Percentiles rank a stretch among this genome's conserved stretches.
Conservation (phyloP, 2,113 vertebrate genomes). For the Eretmodus cyanostictus region DNA sequence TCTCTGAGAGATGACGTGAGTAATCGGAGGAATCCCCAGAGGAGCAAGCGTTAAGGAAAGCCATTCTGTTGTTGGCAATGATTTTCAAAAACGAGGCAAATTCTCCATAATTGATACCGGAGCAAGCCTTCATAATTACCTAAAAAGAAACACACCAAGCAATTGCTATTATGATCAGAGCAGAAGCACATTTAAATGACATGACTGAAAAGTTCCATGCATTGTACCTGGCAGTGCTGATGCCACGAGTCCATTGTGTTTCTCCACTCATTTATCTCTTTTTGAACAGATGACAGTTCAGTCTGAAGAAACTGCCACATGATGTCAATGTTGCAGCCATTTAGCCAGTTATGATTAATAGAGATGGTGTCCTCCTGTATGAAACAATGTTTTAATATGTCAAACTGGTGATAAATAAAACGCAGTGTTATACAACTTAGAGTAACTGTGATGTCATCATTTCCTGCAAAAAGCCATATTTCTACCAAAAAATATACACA, state of each 20-base stretch:
- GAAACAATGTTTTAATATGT: neutral
- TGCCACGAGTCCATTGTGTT: slow-evolving; percentile 86
- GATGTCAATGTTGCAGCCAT: slow-evolving; percentile 86
- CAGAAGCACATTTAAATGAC: neutral
- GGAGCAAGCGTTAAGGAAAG: slow-evolving; percentile 66
- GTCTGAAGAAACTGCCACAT: slow-evolving; percentile 93
- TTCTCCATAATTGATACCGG: slow-evolving; percentile 88
- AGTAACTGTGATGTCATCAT: neutral
- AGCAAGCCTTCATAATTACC: slow-evolving; percentile 94
- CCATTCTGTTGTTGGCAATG: slow-evolving; percentile 81
- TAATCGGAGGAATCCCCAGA: slow-evolving; percentile 42
- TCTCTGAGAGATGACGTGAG: slow-evolving; percentile 39
- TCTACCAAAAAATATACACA: neutral
- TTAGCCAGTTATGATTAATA: slow-evolving; percentile 97
- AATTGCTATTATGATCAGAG: neutral
- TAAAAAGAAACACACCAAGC: slow-evolving; percentile 22
- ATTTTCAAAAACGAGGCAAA: slow-evolving; percentile 88
- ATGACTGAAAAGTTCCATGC: neutral
- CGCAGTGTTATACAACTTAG: neutral
- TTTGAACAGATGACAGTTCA: slow-evolving; percentile 83
- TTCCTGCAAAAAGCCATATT: neutral
- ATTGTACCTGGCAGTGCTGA: slow-evolving; percentile 89
- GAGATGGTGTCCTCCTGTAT: slow-evolving; percentile 95
- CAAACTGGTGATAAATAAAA: neutral
- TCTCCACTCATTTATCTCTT: slow-evolving; percentile 84